Base-by-base conservation (phyloP, 2,113 vertebrate species). In the Ardeotis arabs region DNA sequence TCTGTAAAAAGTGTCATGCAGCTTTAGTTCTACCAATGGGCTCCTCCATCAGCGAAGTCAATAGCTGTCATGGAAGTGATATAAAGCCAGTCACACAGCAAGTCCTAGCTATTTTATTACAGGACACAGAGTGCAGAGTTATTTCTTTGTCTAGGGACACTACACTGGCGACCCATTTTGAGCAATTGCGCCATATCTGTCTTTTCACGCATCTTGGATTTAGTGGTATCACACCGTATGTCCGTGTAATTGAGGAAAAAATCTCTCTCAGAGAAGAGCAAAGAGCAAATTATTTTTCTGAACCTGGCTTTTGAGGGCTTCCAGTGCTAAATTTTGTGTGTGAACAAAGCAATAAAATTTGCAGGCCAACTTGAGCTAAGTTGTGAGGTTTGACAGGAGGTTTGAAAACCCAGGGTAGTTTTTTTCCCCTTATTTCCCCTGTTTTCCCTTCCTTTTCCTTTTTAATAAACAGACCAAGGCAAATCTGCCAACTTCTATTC, bases 261-360 rank as follows among this genome's bases (percentile, higher is more conserved):
- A 29, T 29, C 15, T 89, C n/a, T 87, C 85, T 95, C 47, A 69
- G 22, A 44, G 14, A 15, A 44, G 58, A 67, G 35, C 52, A 92
- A 94, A 59, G 27, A 90, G 52, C 29, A 87, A 94, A 90, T 75
- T 41, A 17, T 81, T 90, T 94, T 82, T 87, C 77, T 77, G 29
- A 90, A 91, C 60, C 41, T 33, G 60, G 15, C 10, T 84, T 90
- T 91, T 80, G 83, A 81, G 52, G 55, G 29, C 44, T 85, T 88
- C 62, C 79, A 76, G 81, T 4, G 8, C 49, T 93, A 86, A 88
- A 96, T 90, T 93, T 74, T 91, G 28, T 92, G 47, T 87, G 63
- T 87, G 86, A 96, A 87, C 88, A 83, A 91, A 95, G 84, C 93
- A 93, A 90, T 95, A 97, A 95, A 96, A 94, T 60, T 74, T 56